Conservation (phyloP, 2,113 vertebrate species). For the Sylvilagus bachmani region DNA sequence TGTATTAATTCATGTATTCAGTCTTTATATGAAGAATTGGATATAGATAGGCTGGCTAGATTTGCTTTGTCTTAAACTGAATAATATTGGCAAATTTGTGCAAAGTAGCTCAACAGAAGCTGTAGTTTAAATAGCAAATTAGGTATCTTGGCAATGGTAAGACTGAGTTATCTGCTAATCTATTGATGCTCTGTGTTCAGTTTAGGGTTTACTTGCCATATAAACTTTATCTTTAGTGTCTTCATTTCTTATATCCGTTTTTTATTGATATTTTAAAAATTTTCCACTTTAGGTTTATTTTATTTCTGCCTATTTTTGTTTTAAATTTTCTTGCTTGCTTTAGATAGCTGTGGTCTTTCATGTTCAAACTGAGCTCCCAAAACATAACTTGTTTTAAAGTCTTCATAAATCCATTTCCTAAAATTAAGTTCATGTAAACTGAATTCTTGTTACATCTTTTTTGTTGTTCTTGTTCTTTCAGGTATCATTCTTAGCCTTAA, state of each 20-base stretch:
- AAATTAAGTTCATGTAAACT: not conserved
- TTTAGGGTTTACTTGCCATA: not conserved
- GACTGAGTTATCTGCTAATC: not conserved
- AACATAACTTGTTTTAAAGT: not conserved
- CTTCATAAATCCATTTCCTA: not conserved
- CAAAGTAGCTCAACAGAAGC: not conserved
- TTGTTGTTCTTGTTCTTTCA: not conserved
- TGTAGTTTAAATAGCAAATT: not conserved
- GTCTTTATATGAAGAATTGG: slow-evolving; percentile 1
- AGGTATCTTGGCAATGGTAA: not conserved
- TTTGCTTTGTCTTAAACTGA: not conserved
- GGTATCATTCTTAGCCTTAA: not conserved
- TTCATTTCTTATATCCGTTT: not conserved
- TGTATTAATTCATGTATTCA: not conserved
- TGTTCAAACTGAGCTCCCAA: not conserved
- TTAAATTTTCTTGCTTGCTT: not conserved
- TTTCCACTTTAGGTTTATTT: not conserved
- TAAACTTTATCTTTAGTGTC: not conserved
- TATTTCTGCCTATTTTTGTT: not conserved
- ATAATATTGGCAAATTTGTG: not conserved
- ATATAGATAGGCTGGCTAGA: not conserved
- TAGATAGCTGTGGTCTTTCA: not conserved
- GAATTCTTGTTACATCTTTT: not conserved
- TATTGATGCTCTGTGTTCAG: not conserved
- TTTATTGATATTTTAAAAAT: not conserved